Conservation (phyloP, 2,113 vertebrate species). For the Alethe castanea region DNA sequence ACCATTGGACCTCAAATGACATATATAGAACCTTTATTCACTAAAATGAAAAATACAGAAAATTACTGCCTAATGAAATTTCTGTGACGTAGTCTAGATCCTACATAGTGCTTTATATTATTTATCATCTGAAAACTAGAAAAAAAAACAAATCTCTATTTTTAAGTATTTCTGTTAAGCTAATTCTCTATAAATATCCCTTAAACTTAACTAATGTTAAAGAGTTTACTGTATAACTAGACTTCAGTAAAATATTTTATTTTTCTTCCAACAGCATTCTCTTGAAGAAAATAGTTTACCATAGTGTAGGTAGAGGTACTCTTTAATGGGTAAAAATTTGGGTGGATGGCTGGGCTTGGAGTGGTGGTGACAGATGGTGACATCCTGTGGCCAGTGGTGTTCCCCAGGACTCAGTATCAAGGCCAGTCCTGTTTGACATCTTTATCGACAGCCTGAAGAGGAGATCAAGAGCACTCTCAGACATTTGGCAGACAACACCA, state of each 20-base stretch:
- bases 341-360: too few relatives aligned
- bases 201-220: neutral
- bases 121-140: neutral
- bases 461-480: too few relatives aligned
- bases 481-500: neutral
- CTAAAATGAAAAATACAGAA: neutral
- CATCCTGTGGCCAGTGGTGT: too few relatives aligned
- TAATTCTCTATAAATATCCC: neutral
- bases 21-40: neutral
- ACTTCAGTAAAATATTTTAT: neutral
- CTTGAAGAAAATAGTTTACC: neutral
- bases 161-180: neutral
- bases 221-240: neutral
- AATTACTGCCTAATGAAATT: neutral
- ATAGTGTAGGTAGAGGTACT: neutral
- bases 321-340: neutral
- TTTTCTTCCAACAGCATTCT: neutral
- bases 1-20: neutral
- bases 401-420: neutral
- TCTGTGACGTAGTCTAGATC: neutral
- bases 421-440: neutral
- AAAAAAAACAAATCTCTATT: neutral
- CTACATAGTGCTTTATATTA: neutral
- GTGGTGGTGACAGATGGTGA: too few relatives aligned
- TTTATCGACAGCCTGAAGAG: fast-evolving